phyloP scores from a whole-genome alignment of 1,140 invertebrate genomes.

The Monomorium pharaonis region DNA sequence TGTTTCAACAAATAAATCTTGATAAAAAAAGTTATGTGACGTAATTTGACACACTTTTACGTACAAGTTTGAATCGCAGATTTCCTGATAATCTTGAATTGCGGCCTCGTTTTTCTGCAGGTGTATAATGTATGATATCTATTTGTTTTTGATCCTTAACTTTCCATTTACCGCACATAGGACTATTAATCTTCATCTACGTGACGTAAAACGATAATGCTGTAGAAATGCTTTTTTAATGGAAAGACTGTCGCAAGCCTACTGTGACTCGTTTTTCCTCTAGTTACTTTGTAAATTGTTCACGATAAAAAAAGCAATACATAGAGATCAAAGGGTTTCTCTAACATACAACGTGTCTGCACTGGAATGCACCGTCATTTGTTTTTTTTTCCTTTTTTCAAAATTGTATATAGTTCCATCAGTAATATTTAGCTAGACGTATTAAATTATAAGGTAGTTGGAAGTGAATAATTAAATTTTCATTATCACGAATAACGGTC shows the following conservation, averaged over 20 bases:
- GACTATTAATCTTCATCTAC: constrained; percentile 44
- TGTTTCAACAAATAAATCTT: background rate
- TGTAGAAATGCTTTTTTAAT: constrained; percentile 42
- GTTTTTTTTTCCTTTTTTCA: background rate
- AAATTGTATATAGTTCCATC: background rate
- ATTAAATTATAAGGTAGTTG: background rate
- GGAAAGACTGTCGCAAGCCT: constrained; percentile 24
- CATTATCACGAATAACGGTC: background rate
- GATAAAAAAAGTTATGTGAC: background rate
- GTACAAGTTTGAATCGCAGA: background rate
- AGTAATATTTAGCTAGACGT: background rate
- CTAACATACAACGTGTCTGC: background rate
- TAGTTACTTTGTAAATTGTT: background rate
- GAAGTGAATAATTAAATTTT: background rate
- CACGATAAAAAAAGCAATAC: constrained; percentile 16
- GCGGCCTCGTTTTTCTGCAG: background rate
- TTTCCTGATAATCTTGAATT: constrained; percentile 3
- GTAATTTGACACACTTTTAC: background rate
- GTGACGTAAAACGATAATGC: constrained; percentile 43
- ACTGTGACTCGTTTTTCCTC: background rate
- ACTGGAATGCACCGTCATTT: background rate
- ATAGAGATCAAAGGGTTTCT: constrained; percentile 7
- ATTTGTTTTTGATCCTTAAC: constrained; percentile 50
- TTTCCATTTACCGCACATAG: constrained; percentile 10
- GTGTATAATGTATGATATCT: constrained; percentile 14